phyloP scores from a whole-genome alignment of 2,113 vertebrate genomes.

The Struthidea cinerea region DNA sequence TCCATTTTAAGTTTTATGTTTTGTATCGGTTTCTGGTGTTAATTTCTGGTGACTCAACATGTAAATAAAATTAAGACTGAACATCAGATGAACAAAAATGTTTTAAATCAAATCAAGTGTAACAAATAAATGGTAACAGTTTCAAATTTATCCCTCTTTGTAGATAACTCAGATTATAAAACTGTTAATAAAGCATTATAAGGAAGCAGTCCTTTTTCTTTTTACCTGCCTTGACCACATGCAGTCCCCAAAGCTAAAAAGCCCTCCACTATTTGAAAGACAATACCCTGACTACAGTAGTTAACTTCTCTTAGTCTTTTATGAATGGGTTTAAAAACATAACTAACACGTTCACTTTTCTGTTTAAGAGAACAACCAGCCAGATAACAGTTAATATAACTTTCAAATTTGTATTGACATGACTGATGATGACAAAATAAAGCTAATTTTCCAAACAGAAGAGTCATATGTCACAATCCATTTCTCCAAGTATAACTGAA shows the following conservation, averaged over 20 bases:
- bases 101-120: neutral
- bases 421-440: neutral
- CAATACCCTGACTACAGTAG: neutral
- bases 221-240: neutral
- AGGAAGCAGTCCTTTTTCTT: neutral
- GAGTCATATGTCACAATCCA: neutral
- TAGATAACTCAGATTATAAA: neutral
- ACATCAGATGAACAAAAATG: neutral
- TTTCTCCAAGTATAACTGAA: neutral
- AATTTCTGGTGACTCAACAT: neutral
- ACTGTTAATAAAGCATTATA: neutral
- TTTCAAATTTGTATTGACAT: neutral
- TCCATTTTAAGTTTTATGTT: neutral
- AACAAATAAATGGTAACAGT: neutral
- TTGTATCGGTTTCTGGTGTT: neutral
- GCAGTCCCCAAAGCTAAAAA: neutral
- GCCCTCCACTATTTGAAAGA: neutral
- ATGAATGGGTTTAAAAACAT: neutral
- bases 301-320: neutral
- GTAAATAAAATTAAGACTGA: neutral
- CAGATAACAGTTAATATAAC: neutral
- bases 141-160: neutral
- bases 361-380: neutral
- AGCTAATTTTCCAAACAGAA: neutral
- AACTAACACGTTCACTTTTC: neutral